Base-by-base conservation (phyloP, 2,797 vertebrate species). In the Discoglossus pictus region DNA sequence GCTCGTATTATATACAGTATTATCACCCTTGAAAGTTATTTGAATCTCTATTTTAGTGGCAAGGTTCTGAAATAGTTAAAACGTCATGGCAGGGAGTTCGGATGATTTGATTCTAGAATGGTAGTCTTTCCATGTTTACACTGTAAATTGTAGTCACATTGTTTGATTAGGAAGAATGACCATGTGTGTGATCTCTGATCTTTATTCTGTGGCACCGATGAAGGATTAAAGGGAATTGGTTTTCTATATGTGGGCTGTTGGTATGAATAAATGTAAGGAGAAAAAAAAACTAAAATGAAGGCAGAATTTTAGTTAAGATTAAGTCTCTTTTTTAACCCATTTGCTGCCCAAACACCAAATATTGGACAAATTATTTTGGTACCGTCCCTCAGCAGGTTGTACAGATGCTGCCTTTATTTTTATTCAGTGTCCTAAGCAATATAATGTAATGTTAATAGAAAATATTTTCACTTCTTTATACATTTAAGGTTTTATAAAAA, bases 111-210 rank as follows among this genome's bases (percentile, higher is more conserved):
- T 54, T 58, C 67, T 44, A 63, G 63, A 38, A 51, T 52, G 17
- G 15, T 38, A 42, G 34, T 48, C 65, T 60, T 51, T 62, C 23
- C 27, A 24, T 64, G 61, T 71, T 71, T 71, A 46, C 52, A 58
- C 44, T 71, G 52, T 51, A 71, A 64, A 71, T 71, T 64, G 60
- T 31, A 58, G 38, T 52, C 61, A 51, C 24, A 60, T 51, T 71
- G 61, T 71, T 64, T 64, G 66, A 52, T 58, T 70, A 63, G 39
- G 60, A 70, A 50, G 59, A 70, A 64, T 64, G 68, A 58, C 60
- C 52, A 43, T 71, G 68, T 58, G 44, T 47, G 60, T 71, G 61
- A 71, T 64, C 60, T 64, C 68, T 71, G 68, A 71, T 71, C 68
- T 64, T 64, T 38, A 71, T 71, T 71, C 68, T 34, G 13, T 13